These are phyloP conservation scores for Xanthia togata DNA, from an alignment of 2,888 invertebrate genomes.

Conservation along the genomic window DNA sequence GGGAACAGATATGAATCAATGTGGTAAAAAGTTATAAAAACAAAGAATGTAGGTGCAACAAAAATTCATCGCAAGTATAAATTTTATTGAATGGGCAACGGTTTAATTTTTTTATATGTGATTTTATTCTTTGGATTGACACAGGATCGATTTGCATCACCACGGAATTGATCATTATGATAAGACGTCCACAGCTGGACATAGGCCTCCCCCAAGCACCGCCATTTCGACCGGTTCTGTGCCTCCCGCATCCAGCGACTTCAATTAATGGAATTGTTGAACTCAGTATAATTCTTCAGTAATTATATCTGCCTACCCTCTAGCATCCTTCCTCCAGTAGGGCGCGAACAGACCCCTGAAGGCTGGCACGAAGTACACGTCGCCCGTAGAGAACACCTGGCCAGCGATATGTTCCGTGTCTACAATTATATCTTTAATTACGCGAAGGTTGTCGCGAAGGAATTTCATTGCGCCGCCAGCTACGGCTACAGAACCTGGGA, in stretches of 20 bases:
- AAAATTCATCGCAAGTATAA: neutral
- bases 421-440: conserved; percentile 94
- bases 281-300: neutral
- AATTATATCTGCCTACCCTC: conserved; percentile 91
- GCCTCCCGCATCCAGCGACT: too few species aligned
- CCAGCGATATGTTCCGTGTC: conserved; percentile 94
- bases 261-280: too few species aligned
- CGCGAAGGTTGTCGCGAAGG: conserved; percentile 97
- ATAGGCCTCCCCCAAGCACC: too few species aligned
- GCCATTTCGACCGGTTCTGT: too few species aligned
- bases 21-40: neutral
- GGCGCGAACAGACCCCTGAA: conserved; percentile 99
- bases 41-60: neutral
- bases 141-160: too few species aligned
- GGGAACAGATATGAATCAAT: neutral
- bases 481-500: conserved; percentile 95
- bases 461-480: conserved; percentile 98
- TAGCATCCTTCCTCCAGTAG: conserved; percentile 99
- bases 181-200: too few species aligned
- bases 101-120: too few species aligned
- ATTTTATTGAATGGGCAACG: neutral
- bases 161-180: too few species aligned
- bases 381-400: conserved; percentile 96
- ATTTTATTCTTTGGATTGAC: too few species aligned
- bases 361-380: conserved; percentile 99